Conservation (phyloP, 2,797 vertebrate species). For the Ambastaia sidthimunki region DNA sequence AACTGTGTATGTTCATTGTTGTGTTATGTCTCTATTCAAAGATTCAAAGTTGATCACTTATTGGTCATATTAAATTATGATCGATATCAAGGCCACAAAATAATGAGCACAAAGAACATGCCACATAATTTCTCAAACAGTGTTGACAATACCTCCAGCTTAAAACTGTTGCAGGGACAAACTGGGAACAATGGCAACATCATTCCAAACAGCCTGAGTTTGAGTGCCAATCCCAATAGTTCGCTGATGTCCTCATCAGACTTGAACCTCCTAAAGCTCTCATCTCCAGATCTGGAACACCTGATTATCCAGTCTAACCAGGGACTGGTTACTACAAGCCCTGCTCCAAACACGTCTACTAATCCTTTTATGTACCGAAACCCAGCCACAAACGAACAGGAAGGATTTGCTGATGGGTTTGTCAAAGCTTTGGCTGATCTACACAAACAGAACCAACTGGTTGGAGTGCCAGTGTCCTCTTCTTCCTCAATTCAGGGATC, state of each 20-base stretch:
- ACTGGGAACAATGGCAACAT: constrained; percentile 60
- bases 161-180: constrained; percentile 63
- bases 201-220: constrained; percentile 64
- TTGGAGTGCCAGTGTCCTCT: constrained; percentile 79
- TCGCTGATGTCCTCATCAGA: constrained; percentile 70
- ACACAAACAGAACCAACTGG: constrained; percentile 89
- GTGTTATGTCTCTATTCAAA: background rate
- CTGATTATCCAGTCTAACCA: constrained; percentile 81
- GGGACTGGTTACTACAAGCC: constrained; percentile 76
- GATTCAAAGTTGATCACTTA: no score
- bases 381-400: constrained; percentile 86
- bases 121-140: constrained; percentile 65
- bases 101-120: constrained; percentile 75
- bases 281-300: constrained; percentile 77
- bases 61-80: no score
- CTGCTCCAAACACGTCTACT: constrained; percentile 61
- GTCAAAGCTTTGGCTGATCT: constrained; percentile 88
- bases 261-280: constrained; percentile 76
- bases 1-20: no score
- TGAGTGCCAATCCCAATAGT: constrained; percentile 59
- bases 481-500: constrained; percentile 75
- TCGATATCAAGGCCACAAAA: constrained; percentile 75
- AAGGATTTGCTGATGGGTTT: constrained; percentile 88
- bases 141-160: constrained; percentile 42
- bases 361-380: constrained; percentile 74